Evolutionary conservation across 2,113 vertebrate genomes (phyloP).

Genomic region (Tragelaphus buxtoni): DNA sequence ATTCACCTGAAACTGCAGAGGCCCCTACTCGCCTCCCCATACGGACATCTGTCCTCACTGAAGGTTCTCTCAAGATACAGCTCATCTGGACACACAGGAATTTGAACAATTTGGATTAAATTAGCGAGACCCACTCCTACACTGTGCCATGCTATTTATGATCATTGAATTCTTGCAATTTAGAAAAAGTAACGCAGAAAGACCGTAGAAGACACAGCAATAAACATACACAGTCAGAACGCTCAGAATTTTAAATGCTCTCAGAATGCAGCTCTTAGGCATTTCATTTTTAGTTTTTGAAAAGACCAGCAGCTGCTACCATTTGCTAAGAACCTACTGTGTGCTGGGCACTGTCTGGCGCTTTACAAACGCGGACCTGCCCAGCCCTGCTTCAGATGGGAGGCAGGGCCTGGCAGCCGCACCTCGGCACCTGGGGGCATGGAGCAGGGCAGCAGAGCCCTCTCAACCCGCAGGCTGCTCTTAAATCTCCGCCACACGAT

Average conservation of each 20-base stretch:
- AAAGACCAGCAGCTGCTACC: not conserved
- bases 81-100: constrained; percentile 38
- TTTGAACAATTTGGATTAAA: constrained; percentile 43
- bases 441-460: too few relatives aligned
- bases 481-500: not conserved
- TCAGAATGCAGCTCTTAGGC: not conserved
- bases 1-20: not conserved
- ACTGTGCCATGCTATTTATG: not conserved
- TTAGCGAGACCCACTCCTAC: not conserved
- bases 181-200: constrained; percentile 10
- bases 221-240: not conserved
- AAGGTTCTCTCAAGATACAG: not conserved
- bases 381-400: not conserved
- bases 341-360: not conserved
- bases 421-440: fast-evolving
- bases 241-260: not conserved
- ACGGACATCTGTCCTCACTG: fast-evolving
- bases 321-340: not conserved
- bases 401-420: not conserved
- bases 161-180: constrained; percentile 23
- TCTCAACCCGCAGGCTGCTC: not conserved
- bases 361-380: not conserved
- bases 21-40: not conserved
- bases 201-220: not conserved
- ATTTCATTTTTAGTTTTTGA: not conserved